Base-by-base conservation (phyloP, 2,113 vertebrate genomes). In the Lepus americanus region DNA sequence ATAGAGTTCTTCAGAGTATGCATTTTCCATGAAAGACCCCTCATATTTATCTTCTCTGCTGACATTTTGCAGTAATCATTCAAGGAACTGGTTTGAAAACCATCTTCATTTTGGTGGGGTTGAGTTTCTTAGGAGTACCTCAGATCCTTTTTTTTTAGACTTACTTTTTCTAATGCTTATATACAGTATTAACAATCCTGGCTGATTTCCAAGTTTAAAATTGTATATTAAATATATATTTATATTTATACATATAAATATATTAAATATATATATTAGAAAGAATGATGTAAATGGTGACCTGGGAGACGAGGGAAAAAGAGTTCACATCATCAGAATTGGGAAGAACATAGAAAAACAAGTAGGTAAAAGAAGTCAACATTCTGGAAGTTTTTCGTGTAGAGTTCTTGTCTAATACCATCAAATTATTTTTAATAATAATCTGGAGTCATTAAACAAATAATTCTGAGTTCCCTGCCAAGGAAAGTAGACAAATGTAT, bases 351-450 rank as follows among this genome's bases (percentile, higher is more conserved):
- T 8, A 79, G 66, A 66, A 78, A 81, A 81, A 23, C 19, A 84
- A 53, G 31, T 51, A 87, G n/a, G n/a, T 73, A 66, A 0, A 84
- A 64, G 27, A 87, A 89, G 79, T 20, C 0, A 49, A 36, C 73
- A 84, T 69, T 93, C 61, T 93, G 25, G 72, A 67, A 6, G 36
- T 39, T 67, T 90, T 90, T 44, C 82, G 6, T 82, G 49, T 12
- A 73, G 1, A 63, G 29, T 90, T 69, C 63, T 87, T 55, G 11
- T 78, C 14, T 82, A 76, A 90, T 66, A 73, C 25, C 13, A 6
- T 44, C 81, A 91, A 29, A 25, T 85, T 94, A 86, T n/a, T 70
- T 96, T 86, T 55, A 83, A 66, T 87, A 89, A 76, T 86, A 69
- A 78, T 67, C 89, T 72, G 10, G 33, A 39, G 27, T 79, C 33